Base-by-base conservation (phyloP, 2,113 vertebrate species). In the Nerophis lumbriciformis region DNA sequence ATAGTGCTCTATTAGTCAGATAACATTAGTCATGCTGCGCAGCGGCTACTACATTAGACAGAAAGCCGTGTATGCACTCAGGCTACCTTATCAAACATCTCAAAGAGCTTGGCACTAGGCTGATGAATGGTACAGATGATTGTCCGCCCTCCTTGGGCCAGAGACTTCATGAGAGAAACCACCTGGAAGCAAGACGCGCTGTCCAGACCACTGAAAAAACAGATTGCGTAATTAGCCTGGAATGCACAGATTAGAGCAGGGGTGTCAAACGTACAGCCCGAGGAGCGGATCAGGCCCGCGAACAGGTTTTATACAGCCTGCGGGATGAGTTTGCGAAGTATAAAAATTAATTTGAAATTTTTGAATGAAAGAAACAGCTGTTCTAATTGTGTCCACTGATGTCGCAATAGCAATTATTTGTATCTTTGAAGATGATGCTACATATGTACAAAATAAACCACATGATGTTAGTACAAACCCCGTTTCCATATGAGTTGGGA, bases 41-140 rank as follows among this genome's bases (percentile, higher is more conserved):
- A 45, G 45, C 19, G 11, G 51, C 68, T 73, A 79, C 80, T 71
- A 74, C 39, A 42, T 42, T 8, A 42, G 68, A 61, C 39, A 39
- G 13, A 42, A 13, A 9, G 54, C 63, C 58, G 64, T 55, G 45
- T 35, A 52, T 55, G 70, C 61, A 73, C 67, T 78, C 39, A 47
- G 54, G 47, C 66, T 82, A 98, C 97, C 94, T 99, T 97, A 88
- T 99, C 94, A n/a, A 99, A 99, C 94, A 96, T 94, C 88, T 99
- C 96, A 53, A 99, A 99, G 78, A 99, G 95, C 89, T 96, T 98
- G 81, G 95, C 97, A 50, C 97, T 99, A 81, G 97, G 97, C 89
- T 99, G 97, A 87, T 99, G 96, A 86, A 99, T 97, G 83, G 97
- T 98, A 83, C 97, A 99, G 88, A 99, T 98, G 85, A 99, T 94